These are phyloP conservation scores for Catagonus wagneri DNA, from an alignment of 2,113 vertebrate genomes.

Conservation along the genomic window DNA sequence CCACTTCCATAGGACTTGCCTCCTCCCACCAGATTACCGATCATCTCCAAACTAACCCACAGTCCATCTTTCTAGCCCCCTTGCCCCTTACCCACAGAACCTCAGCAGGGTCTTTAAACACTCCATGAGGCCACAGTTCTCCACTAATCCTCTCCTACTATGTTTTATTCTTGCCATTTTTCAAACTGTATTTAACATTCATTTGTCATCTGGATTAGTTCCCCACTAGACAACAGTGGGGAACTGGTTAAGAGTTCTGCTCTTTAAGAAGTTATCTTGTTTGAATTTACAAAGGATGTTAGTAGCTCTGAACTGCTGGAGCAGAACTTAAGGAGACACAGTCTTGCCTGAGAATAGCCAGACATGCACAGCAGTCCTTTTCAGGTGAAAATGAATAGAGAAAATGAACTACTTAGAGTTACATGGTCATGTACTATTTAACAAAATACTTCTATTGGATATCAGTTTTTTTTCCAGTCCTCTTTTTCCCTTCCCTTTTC, in stretches of 20 bases:
- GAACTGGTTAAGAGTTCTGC: neutral
- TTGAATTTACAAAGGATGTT: slow-evolving; percentile 17
- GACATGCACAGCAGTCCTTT: neutral
- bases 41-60: neutral
- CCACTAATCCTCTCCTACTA: neutral
- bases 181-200: slow-evolving; percentile 65
- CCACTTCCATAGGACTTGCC: neutral
- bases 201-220: slow-evolving; percentile 60
- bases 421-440: neutral
- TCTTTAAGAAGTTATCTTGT: neutral
- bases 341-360: neutral
- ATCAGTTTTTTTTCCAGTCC: neutral
- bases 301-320: neutral
- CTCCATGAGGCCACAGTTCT: neutral
- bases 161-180: neutral
- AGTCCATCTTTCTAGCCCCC: neutral
- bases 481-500: neutral
- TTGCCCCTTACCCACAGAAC: neutral
- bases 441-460: neutral
- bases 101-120: neutral
- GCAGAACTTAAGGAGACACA: neutral
- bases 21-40: neutral
- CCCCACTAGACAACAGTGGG: neutral
- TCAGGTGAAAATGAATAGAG: neutral
- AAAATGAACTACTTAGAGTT: neutral